These are phyloP conservation scores for Graphium colonna DNA, from an alignment of 2,888 invertebrate species.

Conservation along the genomic window DNA sequence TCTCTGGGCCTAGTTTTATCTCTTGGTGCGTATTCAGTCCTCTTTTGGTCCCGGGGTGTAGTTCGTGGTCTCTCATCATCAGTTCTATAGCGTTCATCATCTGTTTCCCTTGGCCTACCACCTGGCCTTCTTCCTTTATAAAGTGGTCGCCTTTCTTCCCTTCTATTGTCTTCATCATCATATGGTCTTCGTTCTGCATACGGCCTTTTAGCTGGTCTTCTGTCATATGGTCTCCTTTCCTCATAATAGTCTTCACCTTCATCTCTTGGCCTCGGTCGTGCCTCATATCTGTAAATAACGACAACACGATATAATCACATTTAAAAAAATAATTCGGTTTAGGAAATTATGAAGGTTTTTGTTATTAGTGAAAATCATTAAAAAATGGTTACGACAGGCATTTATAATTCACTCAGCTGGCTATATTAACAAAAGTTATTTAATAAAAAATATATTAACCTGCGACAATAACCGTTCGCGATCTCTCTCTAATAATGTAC, in stretches of 20 bases:
- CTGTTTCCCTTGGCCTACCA: constrained; percentile 28
- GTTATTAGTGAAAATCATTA: too few relatives aligned
- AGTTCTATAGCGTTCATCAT: constrained; percentile 30
- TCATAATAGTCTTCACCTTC: constrained; percentile 59
- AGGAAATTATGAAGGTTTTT: too few relatives aligned
- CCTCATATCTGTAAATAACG: constrained; percentile 61
- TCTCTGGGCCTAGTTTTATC: constrained; percentile 38
- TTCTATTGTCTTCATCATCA: constrained; percentile 60
- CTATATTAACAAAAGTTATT: too few relatives aligned
- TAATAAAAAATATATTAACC: too few relatives aligned
- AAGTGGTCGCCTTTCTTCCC: constrained; percentile 40
- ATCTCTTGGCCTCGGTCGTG: constrained; percentile 71
- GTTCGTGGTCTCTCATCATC: constrained; percentile 28
- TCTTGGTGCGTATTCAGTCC: constrained; percentile 36
- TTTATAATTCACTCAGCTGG: too few relatives aligned
- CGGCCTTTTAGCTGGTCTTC: constrained; percentile 58
- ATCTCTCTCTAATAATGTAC: too few relatives aligned
- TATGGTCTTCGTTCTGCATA: constrained; percentile 46
- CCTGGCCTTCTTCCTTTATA: constrained; percentile 47
- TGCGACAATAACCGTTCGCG: too few relatives aligned
- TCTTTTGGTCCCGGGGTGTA: background rate
- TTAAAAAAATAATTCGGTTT: background rate
- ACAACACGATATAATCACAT: background rate
- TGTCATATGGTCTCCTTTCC: constrained; percentile 59
- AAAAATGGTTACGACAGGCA: too few relatives aligned